Evolutionary conservation across 2,797 vertebrate species (phyloP), one percentile per base, ranked within the genome.

Genomic region (Gambelia wislizenii): DNA sequence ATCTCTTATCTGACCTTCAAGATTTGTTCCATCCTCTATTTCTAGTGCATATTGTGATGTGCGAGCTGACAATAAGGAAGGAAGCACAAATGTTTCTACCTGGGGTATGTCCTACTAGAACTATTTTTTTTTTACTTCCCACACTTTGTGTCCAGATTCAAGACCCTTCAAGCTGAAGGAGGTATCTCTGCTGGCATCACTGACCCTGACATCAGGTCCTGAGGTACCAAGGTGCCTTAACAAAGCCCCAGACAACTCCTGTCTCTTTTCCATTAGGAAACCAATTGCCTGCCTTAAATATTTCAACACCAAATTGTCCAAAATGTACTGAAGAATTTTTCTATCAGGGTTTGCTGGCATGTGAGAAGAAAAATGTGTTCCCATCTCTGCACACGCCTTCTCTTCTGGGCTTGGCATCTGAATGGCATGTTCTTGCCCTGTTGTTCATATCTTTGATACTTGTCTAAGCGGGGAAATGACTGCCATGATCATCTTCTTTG

Each of bases 1-100:
- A 94, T 92, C 80, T 90, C 89, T 89, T 61, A 49, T 93, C 77
- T 90, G 91, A 91, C 80, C 92, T 91, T 78, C 84, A 74, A 92
- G 87, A 90, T 89, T 91, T 80, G 25, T 92, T 92, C 91, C 78
- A 42, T 9, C 92, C 93, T 12, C 36, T 86, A 44, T 36, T 74
- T 33, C 79, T 47, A 56, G 54, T 83, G 75, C 54, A 69, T 75
- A 91, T 84, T 91, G 86, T 88, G 87, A 93, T 47, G 79, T 52
- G 59, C 78, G 56, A 0, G 0, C 54, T 84, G 1, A 56, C 74
- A 89, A 49, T 44, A 72, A 84, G 80, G 33, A 56, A 87, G 56
- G 78, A 84, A 36, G 80, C 76, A 2, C 3, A 33, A 88, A 81
- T 27, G 49, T 44, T 64, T 61, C 39, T 90, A 90, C 70, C 77